Evolutionary conservation across 2,113 vertebrate genomes (phyloP).

Genomic region (Pomatostomus ruficeps): DNA sequence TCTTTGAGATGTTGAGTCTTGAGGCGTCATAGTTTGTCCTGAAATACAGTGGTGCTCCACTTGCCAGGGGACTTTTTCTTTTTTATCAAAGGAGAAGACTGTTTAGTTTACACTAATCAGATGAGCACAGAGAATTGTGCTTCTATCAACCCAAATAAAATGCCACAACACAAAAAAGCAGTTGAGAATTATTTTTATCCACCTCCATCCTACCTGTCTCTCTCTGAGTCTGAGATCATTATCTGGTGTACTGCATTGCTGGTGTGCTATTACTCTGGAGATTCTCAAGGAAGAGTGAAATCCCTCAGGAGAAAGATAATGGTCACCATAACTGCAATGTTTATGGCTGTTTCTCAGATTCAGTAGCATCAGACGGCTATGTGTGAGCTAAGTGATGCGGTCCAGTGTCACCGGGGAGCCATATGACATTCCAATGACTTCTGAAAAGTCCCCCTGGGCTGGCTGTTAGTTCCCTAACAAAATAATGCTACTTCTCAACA

Average conservation of each 20-base stretch:
- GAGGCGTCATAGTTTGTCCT: not conserved
- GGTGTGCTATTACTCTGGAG: not conserved
- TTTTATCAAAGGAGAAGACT: not conserved
- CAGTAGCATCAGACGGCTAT: not conserved
- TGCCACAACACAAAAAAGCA: not conserved
- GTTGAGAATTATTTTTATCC: not conserved
- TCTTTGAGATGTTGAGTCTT: not conserved
- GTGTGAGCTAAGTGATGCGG: not conserved
- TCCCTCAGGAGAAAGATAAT: not conserved
- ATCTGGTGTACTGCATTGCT: not conserved
- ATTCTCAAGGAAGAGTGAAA: not conserved
- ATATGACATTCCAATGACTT: not conserved
- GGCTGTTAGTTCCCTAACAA: not conserved
- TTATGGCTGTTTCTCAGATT: not conserved
- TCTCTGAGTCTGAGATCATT: not conserved
- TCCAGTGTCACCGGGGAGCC: not conserved
- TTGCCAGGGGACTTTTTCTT: not conserved
- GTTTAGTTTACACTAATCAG: not conserved
- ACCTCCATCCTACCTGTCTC: not conserved
- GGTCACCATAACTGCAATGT: not conserved
- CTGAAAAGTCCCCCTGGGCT: not conserved
- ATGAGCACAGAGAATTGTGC: not conserved
- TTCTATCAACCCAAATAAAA: not conserved
- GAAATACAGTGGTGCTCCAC: not conserved
- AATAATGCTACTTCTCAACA: not conserved